Evolutionary conservation across 2,888 invertebrate species (phyloP).

Genomic region (Dioctria rufipes): DNA sequence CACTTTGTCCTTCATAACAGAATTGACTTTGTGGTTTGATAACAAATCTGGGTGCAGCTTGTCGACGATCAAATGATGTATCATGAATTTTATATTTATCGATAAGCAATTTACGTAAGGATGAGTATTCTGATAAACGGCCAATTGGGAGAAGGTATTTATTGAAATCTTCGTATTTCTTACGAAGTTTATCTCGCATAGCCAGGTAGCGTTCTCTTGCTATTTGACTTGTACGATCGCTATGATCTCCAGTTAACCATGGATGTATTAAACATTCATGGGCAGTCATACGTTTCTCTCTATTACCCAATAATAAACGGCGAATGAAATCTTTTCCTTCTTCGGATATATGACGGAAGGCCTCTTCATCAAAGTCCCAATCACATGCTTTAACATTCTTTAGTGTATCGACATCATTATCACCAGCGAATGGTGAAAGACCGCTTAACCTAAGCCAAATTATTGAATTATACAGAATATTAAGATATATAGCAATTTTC

Average conservation of each 20-base stretch:
- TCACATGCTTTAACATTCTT: conserved; percentile 99
- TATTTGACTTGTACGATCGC: conserved; percentile 82
- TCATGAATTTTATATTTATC: conserved; percentile 98
- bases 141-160: conserved; percentile 95
- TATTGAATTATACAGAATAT: conserved; percentile 52
- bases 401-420: conserved; percentile 97
- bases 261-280: conserved; percentile 96
- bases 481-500: neutral
- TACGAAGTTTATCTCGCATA: conserved; percentile 89
- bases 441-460: conserved; percentile 84
- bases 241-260: conserved; percentile 94
- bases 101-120: conserved; percentile 93
- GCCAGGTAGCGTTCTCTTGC: conserved; percentile 88
- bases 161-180: conserved; percentile 85
- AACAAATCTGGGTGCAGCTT: conserved; percentile 98
- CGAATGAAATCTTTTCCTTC: conserved; percentile 99
- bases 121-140: conserved; percentile 96
- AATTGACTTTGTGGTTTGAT: conserved; percentile 96
- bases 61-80: conserved; percentile 94
- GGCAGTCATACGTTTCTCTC: conserved; percentile 98
- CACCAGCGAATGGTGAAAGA: conserved; percentile 98
- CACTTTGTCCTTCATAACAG: conserved; percentile 97
- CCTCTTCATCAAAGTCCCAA: conserved; percentile 98
- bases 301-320: conserved; percentile 90
- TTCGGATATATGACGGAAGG: conserved; percentile 94